phyloP scores from a whole-genome alignment of 1,140 invertebrate genomes.

The Neodiprion pinetum region DNA sequence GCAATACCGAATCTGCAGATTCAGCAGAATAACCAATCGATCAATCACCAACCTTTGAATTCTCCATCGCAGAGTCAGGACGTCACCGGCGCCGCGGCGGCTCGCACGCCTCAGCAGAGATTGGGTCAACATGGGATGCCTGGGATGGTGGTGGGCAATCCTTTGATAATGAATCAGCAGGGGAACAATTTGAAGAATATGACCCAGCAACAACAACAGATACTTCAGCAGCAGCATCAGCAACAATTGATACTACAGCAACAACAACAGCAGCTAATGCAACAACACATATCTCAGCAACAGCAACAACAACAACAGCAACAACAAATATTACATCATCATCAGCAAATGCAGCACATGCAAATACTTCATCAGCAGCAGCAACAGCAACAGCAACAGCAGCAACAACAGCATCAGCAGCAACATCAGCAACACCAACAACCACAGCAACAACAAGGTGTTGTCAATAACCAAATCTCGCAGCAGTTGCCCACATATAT shows the following conservation, averaged over 20 bases:
- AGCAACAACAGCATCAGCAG: conserved; percentile 44
- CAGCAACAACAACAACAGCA: conserved; percentile 45
- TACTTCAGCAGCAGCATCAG: conserved; percentile 40
- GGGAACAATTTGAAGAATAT: conserved; percentile 50
- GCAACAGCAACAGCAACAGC: conserved; percentile 45
- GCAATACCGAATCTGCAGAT: conserved; percentile 47
- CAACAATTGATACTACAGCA: conserved; percentile 47
- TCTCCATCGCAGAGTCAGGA: conserved; percentile 50
- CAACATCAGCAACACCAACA: conserved; percentile 49
- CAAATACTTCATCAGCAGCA: conserved; percentile 51
- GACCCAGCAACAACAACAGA: conserved; percentile 41
- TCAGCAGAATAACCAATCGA: conserved; percentile 50
- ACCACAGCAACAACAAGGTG: conserved; percentile 45
- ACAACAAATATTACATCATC: conserved; percentile 39
- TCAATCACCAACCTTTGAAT: conserved; percentile 49
- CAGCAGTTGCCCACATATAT: conserved; percentile 34
- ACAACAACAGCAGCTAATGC: conserved; percentile 51
- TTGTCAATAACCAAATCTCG: conserved; percentile 33
- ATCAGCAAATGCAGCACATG: conserved; percentile 52
- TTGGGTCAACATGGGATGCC: conserved; percentile 53
- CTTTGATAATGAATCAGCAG: conserved; percentile 58
- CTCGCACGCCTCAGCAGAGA: conserved; percentile 49
- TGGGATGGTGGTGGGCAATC: conserved; percentile 57
- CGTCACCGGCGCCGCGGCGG: conserved; percentile 34
- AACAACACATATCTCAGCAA: conserved; percentile 41